Evolutionary conservation across 2,888 invertebrate species (phyloP), one percentile per base, ranked within the genome.

Genomic region (Baronia brevicornis): DNA sequence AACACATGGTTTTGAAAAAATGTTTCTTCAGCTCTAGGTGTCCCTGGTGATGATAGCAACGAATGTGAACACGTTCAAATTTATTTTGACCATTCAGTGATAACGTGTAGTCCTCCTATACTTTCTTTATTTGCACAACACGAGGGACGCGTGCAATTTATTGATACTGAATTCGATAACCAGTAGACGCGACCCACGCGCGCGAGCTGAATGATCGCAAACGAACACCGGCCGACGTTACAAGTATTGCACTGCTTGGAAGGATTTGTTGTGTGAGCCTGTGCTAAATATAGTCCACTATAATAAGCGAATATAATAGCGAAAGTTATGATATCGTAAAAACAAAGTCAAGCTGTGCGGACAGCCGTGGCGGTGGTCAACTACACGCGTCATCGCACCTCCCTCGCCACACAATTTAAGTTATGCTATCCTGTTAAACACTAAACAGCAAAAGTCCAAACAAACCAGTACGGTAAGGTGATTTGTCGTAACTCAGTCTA

Each of bases 171-270:
- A 63, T 60, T 61, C 68, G 80, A 82, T 82, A 80, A 61, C 69
- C 78, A 75, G 78, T 71, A 78, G 79, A 66, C 61, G 54, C 78
- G 50, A 51, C 79, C 79, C 78, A 80, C 82, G 82, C 77, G 57
- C 46, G 28, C 51, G 50, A 39, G 31, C 21, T 35, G 23, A 24
- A 38, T 44, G 26, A 27, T 48, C 59, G n/a, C n/a, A n/a, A 63
- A 68, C 60, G 61, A 60, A 60, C 65, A 58, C 44, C 43, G 48
- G 49, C 49, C 51, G 49, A 59, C 62, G 51, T 58, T 57, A 62
- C 70, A 61, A 63, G 63, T 54, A 64, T 60, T 56, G 62, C 58
- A 60, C 61, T 63, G 63, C 60, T 70, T 68, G 60, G 69, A 69
- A 71, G 77, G 64, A 67, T 66, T 68, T 67, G 69, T 60, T 55